Percentiles rank a stretch among this genome's conserved stretches.
Evolutionary conservation across 2,888 invertebrate genomes (phyloP).

Genomic region (Scotopteryx bipunctaria): DNA sequence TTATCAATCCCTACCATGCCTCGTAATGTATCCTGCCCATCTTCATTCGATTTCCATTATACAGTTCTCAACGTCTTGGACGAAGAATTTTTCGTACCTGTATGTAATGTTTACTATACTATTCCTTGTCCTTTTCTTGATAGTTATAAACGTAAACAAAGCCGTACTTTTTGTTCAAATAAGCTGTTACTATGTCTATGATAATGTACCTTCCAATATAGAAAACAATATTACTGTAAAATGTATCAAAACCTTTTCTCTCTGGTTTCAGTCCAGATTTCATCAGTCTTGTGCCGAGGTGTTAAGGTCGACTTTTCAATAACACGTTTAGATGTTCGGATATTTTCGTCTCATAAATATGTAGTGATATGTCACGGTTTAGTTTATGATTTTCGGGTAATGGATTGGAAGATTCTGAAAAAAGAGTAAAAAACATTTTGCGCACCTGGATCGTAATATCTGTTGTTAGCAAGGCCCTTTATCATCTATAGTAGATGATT

Average conservation of each 20-base stretch:
- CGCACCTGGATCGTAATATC: constrained; percentile 21
- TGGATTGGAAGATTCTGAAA: constrained; percentile 46
- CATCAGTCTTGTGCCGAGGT: constrained; percentile 7
- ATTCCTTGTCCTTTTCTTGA: too few relatives aligned
- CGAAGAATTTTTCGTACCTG: too few relatives aligned
- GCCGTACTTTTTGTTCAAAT: too few relatives aligned
- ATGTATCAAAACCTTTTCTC: constrained; percentile 1
- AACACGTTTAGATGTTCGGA: constrained; percentile 16
- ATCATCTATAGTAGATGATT: too few relatives aligned
- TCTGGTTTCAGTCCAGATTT: background rate
- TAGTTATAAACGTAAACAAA: too few relatives aligned
- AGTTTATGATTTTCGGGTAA: constrained; percentile 58
- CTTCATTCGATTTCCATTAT: too few relatives aligned
- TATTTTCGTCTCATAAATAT: constrained; percentile 55
- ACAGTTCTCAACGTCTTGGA: too few relatives aligned
- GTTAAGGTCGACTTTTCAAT: constrained; percentile 22
- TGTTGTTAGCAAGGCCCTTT: too few relatives aligned
- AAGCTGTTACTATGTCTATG: too few relatives aligned
- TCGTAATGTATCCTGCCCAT: too few relatives aligned
- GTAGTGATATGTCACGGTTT: constrained; percentile 54
- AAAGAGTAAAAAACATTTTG: constrained; percentile 25
- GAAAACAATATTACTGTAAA: background rate
- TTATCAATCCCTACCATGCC: too few relatives aligned
- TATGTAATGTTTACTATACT: too few relatives aligned
- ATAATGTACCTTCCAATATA: constrained; percentile 9